phyloP scores from a whole-genome alignment of 2,797 vertebrate genomes.

The Garrulus glandarius region DNA sequence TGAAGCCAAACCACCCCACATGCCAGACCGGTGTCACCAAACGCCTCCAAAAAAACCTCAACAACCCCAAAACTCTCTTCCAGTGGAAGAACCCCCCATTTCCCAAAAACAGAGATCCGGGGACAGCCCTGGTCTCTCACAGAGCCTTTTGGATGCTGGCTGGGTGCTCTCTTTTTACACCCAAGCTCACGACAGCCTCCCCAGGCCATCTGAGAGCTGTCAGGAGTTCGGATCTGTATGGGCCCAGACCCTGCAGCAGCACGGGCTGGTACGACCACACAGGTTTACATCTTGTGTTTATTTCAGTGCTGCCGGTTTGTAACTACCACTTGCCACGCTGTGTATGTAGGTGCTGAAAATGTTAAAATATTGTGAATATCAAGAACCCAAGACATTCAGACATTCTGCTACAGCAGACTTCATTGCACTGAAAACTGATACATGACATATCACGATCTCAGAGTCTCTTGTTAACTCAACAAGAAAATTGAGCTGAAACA shows the following conservation, averaged over 20 bases:
- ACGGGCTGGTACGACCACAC: neutral
- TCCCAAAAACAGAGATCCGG: neutral
- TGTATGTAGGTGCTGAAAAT: neutral
- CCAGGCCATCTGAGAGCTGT: rapidly evolving
- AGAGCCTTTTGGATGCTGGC: neutral
- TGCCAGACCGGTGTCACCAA: neutral
- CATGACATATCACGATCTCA: slow-evolving; percentile 28
- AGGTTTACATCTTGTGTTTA: neutral
- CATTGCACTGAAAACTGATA: neutral
- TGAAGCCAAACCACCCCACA: neutral
- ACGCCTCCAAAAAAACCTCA: rapidly evolving
- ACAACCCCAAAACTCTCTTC: neutral
- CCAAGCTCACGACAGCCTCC: rapidly evolving
- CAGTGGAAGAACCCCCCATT: rapidly evolving
- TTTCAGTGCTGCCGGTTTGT: neutral
- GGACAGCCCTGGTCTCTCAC: rapidly evolving
- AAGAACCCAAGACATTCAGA: neutral
- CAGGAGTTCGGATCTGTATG: rapidly evolving
- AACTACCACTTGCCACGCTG: neutral
- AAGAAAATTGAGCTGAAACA: slow-evolving; percentile 24
- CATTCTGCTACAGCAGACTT: slow-evolving; percentile 9
- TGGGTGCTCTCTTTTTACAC: neutral
- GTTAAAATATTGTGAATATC: slow-evolving; percentile 17
- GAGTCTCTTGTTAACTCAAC: slow-evolving; percentile 18
- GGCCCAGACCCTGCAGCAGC: neutral